phyloP scores from a whole-genome alignment of 1,140 invertebrate species.

The honey bee (Apis mellifera) region DNA sequence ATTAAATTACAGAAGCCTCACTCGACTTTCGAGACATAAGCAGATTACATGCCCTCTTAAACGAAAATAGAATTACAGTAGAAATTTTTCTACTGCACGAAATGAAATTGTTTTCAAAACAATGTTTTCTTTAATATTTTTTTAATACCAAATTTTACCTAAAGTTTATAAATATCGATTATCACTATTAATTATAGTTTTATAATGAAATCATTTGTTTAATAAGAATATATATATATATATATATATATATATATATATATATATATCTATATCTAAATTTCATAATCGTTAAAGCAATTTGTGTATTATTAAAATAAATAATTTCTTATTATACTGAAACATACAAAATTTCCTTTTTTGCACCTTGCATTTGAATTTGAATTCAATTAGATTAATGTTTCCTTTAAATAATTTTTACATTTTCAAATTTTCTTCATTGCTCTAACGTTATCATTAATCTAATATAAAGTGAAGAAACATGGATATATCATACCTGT shows the following conservation, averaged over 20 bases:
- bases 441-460: background rate
- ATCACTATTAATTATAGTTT: too few relatives aligned
- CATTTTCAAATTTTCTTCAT: background rate
- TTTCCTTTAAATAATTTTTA: background rate
- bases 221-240: too few relatives aligned
- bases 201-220: too few relatives aligned
- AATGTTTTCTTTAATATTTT: conserved; percentile 3
- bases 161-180: too few relatives aligned
- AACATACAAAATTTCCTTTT: conserved; percentile 58
- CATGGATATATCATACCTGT: conserved; percentile 70
- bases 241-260: too few relatives aligned
- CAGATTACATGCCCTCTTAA: conserved; percentile 72
- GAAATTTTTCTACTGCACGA: conserved; percentile 11
- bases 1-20: conserved; percentile 79
- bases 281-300: background rate
- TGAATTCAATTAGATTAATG: background rate
- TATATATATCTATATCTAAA: too few relatives aligned
- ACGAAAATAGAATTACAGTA: conserved; percentile 63
- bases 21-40: conserved; percentile 69
- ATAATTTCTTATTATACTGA: background rate
- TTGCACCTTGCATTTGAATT: conserved; percentile 66
- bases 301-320: background rate
- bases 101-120: background rate
- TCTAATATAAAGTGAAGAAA: background rate
- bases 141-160: background rate